phyloP scores from a whole-genome alignment of 2,797 vertebrate species.

The Nothura maculosa region DNA sequence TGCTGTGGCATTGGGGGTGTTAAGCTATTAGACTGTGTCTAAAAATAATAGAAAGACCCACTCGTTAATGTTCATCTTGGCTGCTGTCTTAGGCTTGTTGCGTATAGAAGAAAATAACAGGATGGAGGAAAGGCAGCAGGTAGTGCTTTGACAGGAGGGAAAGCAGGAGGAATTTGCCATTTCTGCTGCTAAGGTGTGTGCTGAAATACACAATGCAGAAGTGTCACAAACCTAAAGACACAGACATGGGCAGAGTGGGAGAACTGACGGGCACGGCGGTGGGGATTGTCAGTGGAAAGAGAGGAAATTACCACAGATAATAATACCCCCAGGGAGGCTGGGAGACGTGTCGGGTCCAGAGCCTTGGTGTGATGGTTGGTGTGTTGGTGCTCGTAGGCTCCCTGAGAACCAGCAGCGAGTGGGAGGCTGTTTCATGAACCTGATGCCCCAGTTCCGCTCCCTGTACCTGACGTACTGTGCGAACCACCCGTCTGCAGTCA shows the following conservation, averaged over 20 bases:
- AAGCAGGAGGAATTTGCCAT: not conserved
- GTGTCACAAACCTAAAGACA: not conserved
- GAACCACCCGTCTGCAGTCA: slow-evolving; percentile 94
- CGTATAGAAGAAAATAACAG: slow-evolving; percentile 10
- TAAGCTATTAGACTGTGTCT: slow-evolving; percentile 7
- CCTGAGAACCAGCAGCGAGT: slow-evolving; percentile 94
- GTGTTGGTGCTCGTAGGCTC: slow-evolving; percentile 80
- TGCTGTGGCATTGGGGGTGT: not conserved
- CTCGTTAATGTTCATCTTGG: not conserved
- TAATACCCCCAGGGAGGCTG: not conserved
- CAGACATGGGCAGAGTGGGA: not conserved
- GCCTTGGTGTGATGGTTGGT: fast-evolving
- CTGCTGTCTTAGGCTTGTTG: slow-evolving; percentile 24
- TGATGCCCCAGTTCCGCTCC: slow-evolving; percentile 92
- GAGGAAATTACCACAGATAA: not conserved
- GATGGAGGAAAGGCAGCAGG: not conserved
- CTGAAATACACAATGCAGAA: not conserved
- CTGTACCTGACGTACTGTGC: slow-evolving; percentile 95
- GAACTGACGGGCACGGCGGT: not conserved
- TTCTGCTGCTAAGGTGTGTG: not conserved
- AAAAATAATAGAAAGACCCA: slow-evolving; percentile 9
- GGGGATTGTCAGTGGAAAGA: not conserved
- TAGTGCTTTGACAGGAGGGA: not conserved
- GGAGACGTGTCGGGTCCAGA: not conserved
- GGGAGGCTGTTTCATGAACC: slow-evolving; percentile 90